phyloP scores from a whole-genome alignment of 2,888 invertebrate genomes.

The Unio delphinus region DNA sequence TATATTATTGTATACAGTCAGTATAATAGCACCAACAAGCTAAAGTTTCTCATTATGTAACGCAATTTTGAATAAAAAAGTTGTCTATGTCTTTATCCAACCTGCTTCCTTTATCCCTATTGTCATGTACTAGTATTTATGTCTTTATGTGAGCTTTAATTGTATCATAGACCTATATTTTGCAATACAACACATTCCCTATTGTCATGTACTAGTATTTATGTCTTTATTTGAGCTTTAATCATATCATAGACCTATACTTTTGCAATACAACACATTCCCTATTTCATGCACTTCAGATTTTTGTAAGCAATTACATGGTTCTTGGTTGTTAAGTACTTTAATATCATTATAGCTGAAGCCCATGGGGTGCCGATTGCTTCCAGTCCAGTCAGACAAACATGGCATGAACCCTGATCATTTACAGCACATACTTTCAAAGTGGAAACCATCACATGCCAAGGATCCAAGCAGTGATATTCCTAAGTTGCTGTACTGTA shows the following conservation, averaged over 20 bases:
- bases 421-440: conserved; percentile 76
- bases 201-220: neutral
- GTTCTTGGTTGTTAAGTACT: neutral
- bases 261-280: neutral
- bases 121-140: too few species aligned
- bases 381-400: conserved; percentile 81
- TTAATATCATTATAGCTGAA: conserved; percentile 76
- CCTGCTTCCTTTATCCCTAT: too few species aligned
- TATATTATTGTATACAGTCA: too few species aligned
- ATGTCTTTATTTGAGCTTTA: neutral
- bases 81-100: too few species aligned
- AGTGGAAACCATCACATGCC: conserved; percentile 68
- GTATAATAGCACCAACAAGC: too few species aligned
- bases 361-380: conserved; percentile 79
- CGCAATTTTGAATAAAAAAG: too few species aligned
- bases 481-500: conserved; percentile 82
- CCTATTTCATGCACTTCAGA: neutral
- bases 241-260: too few species aligned
- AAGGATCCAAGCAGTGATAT: conserved; percentile 75
- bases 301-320: neutral
- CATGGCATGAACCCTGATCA: conserved; percentile 79
- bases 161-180: too few species aligned
- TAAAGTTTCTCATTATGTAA: too few species aligned
- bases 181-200: neutral
- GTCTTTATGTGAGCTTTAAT: neutral